Evolutionary conservation across 2,113 vertebrate species (phyloP), one percentile per base, ranked within the genome.

Genomic region (Conger conger): DNA sequence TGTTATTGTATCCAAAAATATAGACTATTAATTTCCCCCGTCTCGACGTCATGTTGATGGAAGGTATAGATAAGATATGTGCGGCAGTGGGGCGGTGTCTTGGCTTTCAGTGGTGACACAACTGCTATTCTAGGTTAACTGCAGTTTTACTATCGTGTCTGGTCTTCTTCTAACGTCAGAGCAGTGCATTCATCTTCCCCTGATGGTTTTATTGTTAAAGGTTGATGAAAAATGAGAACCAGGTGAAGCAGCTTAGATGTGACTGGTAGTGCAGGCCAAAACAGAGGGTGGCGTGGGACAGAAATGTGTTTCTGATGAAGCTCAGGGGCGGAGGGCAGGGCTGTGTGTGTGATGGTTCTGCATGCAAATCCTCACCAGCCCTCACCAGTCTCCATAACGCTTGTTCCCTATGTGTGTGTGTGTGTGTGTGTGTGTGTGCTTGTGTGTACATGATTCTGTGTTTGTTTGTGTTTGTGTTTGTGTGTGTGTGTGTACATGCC

Each of bases 401-500:
- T 20, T 81, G n/a, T 76, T 9, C 50, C 9, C 4, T 68, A 20
- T 35, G 27, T n/a, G 27, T 85, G 63, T 82, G 68, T 77, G 18
- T 86, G 33, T 79, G 50, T 60, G 50, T 53, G 33, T 84, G 33
- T 8, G 27, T 96, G 95, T 95, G 95, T 0, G 91, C 94, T 35
- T 82, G 73, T 30, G 37, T 40, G 79, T 83, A 38, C 23, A 23
- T 36, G n/a, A 63, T 30, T 80, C 20, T 53, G 16, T 35, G 42
- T 30, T 13, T 81, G 18, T 53, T 30, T 86, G 60, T 86, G 78
- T 84, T 37, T 76, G 23, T 60, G 53, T 73, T 20, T 33, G 20
- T 40, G 15, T 83, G 20, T 37, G 27, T 76, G 5, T 20, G 17
- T n/a, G 33, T 13, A 11, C 30, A 18, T 37, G 18, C 79, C 42